Evolutionary conservation across 2,113 vertebrate species (phyloP), one percentile per base, ranked within the genome.

Genomic region (Rhizomys pruinosus): DNA sequence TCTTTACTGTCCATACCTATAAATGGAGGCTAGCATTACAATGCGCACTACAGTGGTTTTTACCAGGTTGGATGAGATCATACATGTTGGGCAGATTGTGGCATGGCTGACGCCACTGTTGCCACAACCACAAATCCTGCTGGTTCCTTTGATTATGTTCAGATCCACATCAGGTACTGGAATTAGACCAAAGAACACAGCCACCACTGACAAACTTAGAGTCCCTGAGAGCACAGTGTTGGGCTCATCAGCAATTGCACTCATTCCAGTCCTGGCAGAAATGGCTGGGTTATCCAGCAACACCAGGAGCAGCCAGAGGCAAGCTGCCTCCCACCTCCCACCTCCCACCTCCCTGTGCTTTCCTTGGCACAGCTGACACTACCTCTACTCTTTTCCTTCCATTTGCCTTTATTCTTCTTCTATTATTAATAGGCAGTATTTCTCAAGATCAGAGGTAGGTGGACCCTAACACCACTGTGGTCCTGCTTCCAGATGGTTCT

Each of bases 281-380:
- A n/a, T 7, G n/a, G 22, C 86, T 80, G 52, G 5, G 13, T 86
- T 82, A 34, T 86, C 79, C 27, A 16, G n/a, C 47, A 32, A 42
- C 8, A 72, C 86, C 81, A 63, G 68, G n/a, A 47, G 66, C 69
- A 95, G 59, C 9, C 11, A 61, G 64, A 47, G 34, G 37, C 25
- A 72, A 68, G 42, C 39, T 57, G 92, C 61, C 85, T 55, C 74
- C 37, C 5, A 0, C 63, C 55, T 77, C 19, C 1, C 4, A 52
- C 42, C 0, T 0, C n/a, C n/a, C n/a, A n/a, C n/a, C n/a, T n/a
- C n/a, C 55, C 80, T 63, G 0, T 61, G 12, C 57, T 39, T 39
- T 84, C 61, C 68, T 69, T 55, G 27, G 15, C 80, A 27, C 47
- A 82, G 17, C 37, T 69, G 32, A 29, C 32, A 4, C 19, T 59